Evolutionary conservation across 2,797 vertebrate species (phyloP).

Genomic region (Neostethus bicornis): DNA sequence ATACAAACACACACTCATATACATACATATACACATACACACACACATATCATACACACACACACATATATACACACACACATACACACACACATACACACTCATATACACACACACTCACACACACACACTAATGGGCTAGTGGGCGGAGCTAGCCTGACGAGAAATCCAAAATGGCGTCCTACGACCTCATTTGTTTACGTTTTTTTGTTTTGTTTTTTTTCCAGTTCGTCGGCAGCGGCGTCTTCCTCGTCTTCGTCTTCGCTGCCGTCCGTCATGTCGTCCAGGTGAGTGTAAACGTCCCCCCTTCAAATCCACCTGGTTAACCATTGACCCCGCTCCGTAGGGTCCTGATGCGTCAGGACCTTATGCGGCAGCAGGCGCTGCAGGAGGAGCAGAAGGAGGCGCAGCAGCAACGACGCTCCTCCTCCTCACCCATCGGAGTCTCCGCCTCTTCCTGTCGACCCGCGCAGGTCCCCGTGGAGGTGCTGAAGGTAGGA

Average conservation of each 20-base stretch:
- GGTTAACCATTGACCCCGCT: not conserved
- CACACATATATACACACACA: too few relatives aligned
- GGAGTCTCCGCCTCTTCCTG: constrained; percentile 67
- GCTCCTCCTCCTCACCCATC: constrained; percentile 78
- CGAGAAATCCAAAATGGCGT: too few relatives aligned
- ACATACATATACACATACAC: too few relatives aligned
- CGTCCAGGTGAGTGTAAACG: constrained; percentile 54
- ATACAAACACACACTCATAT: too few relatives aligned
- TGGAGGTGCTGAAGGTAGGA: constrained; percentile 89
- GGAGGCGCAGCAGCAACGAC: constrained; percentile 79
- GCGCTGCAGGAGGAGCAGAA: constrained; percentile 87
- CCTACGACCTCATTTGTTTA: not conserved
- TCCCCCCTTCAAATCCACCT: not conserved
- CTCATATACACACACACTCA: too few relatives aligned
- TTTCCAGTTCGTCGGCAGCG: constrained; percentile 40
- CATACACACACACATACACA: too few relatives aligned
- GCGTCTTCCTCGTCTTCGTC: constrained; percentile 29
- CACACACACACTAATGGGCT: too few relatives aligned
- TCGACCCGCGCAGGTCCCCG: constrained; percentile 85
- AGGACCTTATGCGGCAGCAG: constrained; percentile 91
- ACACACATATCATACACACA: too few relatives aligned
- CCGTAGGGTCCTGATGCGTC: constrained; percentile 82
- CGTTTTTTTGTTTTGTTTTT: too few relatives aligned
- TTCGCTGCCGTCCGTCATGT: constrained; percentile 51
- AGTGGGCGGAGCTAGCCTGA: too few relatives aligned